phyloP scores from a whole-genome alignment of 2,797 vertebrate genomes.

The Coregonus ussuriensis region DNA sequence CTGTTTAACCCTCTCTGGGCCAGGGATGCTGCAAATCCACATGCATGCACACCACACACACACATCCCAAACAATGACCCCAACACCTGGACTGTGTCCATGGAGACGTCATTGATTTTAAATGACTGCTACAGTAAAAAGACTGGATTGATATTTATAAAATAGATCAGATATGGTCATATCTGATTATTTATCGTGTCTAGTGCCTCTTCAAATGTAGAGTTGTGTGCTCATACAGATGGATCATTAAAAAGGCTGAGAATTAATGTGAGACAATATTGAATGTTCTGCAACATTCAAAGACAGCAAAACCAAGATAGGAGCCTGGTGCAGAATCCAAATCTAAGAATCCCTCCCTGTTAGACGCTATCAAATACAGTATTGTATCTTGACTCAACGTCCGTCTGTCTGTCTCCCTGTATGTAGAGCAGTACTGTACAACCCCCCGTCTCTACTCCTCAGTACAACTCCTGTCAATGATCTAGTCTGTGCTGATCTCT shows the following conservation, averaged over 20 bases:
- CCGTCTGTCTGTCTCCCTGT: constrained; percentile 24
- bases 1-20: constrained; percentile 51
- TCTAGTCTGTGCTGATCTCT: constrained; percentile 15
- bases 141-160: neutral
- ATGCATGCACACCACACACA: neutral
- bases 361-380: constrained; percentile 24
- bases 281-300: constrained; percentile 18
- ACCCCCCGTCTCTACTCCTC: neutral
- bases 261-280: constrained; percentile 36
- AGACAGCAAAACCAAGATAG: constrained; percentile 39
- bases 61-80: too few relatives aligned
- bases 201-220: neutral
- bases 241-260: constrained; percentile 16
- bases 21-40: constrained; percentile 41
- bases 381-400: constrained; percentile 29
- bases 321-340: constrained; percentile 35
- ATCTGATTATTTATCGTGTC: neutral
- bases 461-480: constrained; percentile 40
- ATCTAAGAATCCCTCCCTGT: constrained; percentile 27
- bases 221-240: constrained; percentile 33
- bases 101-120: too few relatives aligned
- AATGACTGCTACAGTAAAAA: too few relatives aligned
- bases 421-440: constrained; percentile 5
- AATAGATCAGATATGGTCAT: neutral
- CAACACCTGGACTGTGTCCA: too few relatives aligned